A percentile compares a stretch with the other conserved stretches of the same genome.
Evolutionary conservation across 92 coral and sea anemone genomes (phyloP).

Genomic region (Zoanthus gigantus): DNA sequence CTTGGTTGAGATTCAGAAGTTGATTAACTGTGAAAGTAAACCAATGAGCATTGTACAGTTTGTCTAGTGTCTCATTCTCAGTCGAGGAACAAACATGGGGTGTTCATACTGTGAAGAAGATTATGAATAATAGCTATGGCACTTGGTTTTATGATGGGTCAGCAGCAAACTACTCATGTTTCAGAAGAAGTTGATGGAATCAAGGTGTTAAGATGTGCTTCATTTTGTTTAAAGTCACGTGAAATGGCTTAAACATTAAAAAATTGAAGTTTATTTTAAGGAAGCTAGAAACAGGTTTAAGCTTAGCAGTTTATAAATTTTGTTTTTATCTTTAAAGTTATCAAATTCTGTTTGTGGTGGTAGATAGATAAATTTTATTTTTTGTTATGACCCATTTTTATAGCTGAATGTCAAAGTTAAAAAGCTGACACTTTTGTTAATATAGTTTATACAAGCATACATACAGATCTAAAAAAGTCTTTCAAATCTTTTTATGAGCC

Average conservation of each 20-base stretch:
- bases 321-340: too few relatives aligned
- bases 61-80: not conserved
- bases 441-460: too few relatives aligned
- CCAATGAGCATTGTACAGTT: not conserved
- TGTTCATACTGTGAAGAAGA: conserved; percentile 29
- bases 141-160: conserved; percentile 44
- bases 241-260: not conserved
- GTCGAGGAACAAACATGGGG: conserved; percentile 37
- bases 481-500: too few relatives aligned
- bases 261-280: not conserved
- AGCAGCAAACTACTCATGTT: conserved; percentile 42
- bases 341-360: too few relatives aligned
- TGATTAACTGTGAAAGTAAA: not conserved
- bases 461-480: too few relatives aligned
- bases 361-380: too few relatives aligned
- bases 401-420: too few relatives aligned
- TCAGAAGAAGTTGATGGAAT: conserved; percentile 32
- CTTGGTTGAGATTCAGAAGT: not conserved
- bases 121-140: conserved; percentile 7
- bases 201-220: conserved; percentile 12
- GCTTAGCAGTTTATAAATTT: too few relatives aligned
- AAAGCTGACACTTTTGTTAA: too few relatives aligned
- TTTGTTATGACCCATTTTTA: too few relatives aligned
- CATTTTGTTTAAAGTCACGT: not conserved
- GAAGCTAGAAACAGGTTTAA: too few relatives aligned